A percentile compares a stretch with the other conserved stretches of the same genome.
phyloP scores from a whole-genome alignment of 2,797 vertebrate species.

The Cichlasoma orientale region DNA sequence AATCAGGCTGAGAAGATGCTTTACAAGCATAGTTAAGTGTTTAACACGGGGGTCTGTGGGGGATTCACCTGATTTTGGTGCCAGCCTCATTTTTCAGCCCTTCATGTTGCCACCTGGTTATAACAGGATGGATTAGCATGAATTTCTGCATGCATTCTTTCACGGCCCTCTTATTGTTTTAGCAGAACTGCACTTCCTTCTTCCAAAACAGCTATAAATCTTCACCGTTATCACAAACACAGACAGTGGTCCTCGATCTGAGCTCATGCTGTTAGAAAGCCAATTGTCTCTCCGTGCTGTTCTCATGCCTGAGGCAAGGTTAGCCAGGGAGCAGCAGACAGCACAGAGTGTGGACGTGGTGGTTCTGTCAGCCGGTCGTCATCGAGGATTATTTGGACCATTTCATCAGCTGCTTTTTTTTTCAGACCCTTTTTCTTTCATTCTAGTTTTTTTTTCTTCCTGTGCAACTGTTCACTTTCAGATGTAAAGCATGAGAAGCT shows the following conservation, averaged over 20 bases:
- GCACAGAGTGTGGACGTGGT: constrained; percentile 9
- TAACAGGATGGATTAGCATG: neutral
- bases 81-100: too few species aligned
- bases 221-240: neutral
- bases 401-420: constrained; percentile 32
- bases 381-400: constrained; percentile 35
- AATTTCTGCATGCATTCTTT: too few species aligned
- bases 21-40: too few species aligned
- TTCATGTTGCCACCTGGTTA: too few species aligned
- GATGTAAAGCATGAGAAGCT: constrained; percentile 35
- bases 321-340: constrained; percentile 46
- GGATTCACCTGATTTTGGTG: too few species aligned
- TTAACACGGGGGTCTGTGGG: too few species aligned
- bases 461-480: constrained; percentile 44
- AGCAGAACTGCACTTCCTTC: neutral
- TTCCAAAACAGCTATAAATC: neutral
- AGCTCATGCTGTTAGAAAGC: constrained; percentile 48
- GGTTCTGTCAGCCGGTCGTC: constrained; percentile 49
- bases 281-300: constrained; percentile 32
- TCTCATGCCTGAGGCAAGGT: constrained; percentile 61
- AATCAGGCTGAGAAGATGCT: too few species aligned
- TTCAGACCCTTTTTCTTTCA: constrained; percentile 23
- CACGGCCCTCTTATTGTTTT: neutral
- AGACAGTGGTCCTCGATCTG: constrained; percentile 17
- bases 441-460: constrained; percentile 22